A percentile compares a stretch with the other conserved stretches of the same genome.
These are phyloP conservation scores for Thunnus thynnus DNA, from an alignment of 2,113 vertebrate genomes.

Conservation along the genomic window DNA sequence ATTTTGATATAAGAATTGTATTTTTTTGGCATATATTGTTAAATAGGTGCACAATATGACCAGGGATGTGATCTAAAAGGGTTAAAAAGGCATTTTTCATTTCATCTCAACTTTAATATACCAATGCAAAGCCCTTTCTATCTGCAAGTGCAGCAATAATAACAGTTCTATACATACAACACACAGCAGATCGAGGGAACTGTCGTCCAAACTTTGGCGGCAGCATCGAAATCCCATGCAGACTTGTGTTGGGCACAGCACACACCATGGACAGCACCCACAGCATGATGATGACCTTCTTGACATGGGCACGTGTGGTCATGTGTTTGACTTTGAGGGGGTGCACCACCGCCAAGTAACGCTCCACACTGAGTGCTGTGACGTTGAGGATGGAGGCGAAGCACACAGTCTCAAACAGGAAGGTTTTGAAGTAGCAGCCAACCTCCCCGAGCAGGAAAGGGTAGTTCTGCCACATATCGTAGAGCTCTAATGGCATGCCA, in stretches of 20 bases:
- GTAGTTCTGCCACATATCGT: slow-evolving; percentile 84
- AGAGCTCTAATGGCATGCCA: slow-evolving; percentile 83
- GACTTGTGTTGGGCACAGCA: slow-evolving; percentile 82
- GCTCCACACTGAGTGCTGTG: slow-evolving; percentile 82
- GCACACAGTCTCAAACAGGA: slow-evolving; percentile 84
- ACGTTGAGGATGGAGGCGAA: slow-evolving; percentile 85
- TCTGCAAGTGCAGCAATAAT: background rate
- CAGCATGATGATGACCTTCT: slow-evolving; percentile 75
- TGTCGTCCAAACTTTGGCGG: slow-evolving; percentile 61
- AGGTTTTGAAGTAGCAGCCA: slow-evolving; percentile 85
- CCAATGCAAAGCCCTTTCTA: background rate
- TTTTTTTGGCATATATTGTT: too few species aligned
- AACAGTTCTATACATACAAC: slow-evolving; percentile 58
- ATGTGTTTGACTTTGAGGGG: slow-evolving; percentile 81
- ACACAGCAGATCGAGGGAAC: slow-evolving; percentile 79
- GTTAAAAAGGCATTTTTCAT: too few species aligned
- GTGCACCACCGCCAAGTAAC: slow-evolving; percentile 82
- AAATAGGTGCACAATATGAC: too few species aligned
- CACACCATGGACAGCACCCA: slow-evolving; percentile 83
- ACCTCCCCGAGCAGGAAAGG: slow-evolving; percentile 79
- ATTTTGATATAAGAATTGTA: background rate
- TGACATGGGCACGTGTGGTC: slow-evolving; percentile 78
- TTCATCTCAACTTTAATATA: too few species aligned
- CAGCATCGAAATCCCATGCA: slow-evolving; percentile 75
- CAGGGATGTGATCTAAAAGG: too few species aligned